Conservation (phyloP, 2,113 vertebrate species). For the Apodemus speciosus region DNA sequence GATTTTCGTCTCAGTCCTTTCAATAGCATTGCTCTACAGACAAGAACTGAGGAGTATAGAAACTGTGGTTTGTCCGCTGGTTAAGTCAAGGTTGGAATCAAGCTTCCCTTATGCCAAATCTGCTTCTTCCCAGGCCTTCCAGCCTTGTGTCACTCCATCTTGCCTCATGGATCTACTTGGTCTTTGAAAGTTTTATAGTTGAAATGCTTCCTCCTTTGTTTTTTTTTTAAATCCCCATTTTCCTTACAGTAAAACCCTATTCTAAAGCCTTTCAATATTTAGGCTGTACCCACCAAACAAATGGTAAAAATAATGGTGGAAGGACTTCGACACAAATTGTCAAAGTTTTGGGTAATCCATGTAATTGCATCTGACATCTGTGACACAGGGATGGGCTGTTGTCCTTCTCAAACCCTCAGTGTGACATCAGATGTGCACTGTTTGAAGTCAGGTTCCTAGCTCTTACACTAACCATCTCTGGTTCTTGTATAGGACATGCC, state of each 20-base stretch:
- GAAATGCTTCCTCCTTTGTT: not conserved
- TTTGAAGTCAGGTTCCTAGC: not conserved
- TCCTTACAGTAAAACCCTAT: not conserved
- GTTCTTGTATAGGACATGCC: not conserved
- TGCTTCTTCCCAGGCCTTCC: not conserved
- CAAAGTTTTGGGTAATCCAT: not conserved
- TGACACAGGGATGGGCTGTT: not conserved
- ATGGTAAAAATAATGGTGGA: not conserved
- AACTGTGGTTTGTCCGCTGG: not conserved
- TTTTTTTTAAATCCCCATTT: not conserved
- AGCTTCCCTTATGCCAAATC: not conserved
- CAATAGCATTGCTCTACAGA: not conserved
- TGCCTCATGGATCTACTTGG: not conserved
- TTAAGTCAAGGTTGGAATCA: not conserved
- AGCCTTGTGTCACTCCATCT: not conserved
- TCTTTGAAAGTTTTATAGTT: constrained; percentile 3
- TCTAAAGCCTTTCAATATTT: not conserved
- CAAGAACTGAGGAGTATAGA: not conserved
- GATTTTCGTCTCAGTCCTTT: not conserved
- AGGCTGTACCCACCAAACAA: not conserved
- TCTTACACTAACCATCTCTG: not conserved
- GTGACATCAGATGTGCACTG: not conserved
- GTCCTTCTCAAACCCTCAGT: not conserved
- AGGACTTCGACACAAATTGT: not conserved
- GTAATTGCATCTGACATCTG: not conserved